Percentiles rank a stretch among this genome's conserved stretches.
phyloP scores from a whole-genome alignment of 2,113 vertebrate genomes.

The Chloroceryle aenea region DNA sequence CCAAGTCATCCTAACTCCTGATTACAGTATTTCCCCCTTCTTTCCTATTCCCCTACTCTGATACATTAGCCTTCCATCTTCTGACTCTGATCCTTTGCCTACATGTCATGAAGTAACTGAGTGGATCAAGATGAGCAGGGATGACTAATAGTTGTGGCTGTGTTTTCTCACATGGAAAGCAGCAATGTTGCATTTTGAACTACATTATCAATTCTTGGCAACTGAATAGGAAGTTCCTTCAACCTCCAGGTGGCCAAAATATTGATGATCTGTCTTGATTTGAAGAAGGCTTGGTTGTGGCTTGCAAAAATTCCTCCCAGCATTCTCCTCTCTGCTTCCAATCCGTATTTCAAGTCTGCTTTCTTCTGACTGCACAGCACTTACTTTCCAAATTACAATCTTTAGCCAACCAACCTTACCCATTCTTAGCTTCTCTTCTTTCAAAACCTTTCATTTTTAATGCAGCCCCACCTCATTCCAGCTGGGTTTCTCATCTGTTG shows the following conservation, averaged over 20 bases:
- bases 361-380: background rate
- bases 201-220: background rate
- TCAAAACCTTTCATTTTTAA: constrained; percentile 23
- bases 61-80: background rate
- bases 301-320: background rate
- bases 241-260: constrained; percentile 20
- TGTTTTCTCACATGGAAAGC: background rate
- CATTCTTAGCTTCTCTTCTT: background rate
- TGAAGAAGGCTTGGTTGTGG: background rate
- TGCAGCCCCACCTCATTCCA: constrained; percentile 4
- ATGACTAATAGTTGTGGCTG: background rate
- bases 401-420: background rate
- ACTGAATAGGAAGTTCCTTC: background rate
- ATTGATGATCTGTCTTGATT: background rate
- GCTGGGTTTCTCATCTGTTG: constrained; percentile 33
- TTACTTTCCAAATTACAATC: background rate
- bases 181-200: background rate
- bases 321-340: background rate
- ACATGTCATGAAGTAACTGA: background rate
- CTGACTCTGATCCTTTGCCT: background rate
- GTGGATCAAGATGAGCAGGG: constrained; percentile 9
- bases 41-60: background rate
- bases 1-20: background rate
- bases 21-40: background rate
- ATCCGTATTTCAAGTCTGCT: background rate